phyloP scores from a whole-genome alignment of 2,888 invertebrate species.

The Drosophila ustulata region DNA sequence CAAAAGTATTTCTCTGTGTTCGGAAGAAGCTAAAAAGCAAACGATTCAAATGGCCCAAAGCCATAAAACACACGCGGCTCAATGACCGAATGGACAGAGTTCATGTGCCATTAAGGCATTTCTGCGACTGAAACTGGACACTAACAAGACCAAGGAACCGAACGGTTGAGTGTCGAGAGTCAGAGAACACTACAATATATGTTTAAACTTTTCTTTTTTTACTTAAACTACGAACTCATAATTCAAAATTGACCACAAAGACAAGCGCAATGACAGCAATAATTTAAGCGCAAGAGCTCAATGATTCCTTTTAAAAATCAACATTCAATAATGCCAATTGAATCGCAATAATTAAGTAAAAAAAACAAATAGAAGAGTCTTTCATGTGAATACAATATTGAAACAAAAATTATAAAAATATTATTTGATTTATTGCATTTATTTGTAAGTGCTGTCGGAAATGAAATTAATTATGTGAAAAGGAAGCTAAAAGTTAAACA shows the following conservation, averaged over 20 bases:
- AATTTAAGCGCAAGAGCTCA: neutral
- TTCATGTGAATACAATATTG: neutral
- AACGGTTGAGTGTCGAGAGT: neutral
- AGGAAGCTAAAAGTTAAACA: neutral
- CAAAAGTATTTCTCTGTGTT: constrained; percentile 34
- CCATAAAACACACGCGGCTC: constrained; percentile 78
- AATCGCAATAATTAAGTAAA: neutral
- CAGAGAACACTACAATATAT: neutral
- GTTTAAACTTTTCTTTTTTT: neutral
- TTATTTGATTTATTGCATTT: neutral
- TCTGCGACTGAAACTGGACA: constrained; percentile 38
- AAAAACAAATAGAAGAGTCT: neutral
- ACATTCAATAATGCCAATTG: neutral
- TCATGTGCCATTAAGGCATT: constrained; percentile 74
- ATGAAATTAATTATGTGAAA: neutral
- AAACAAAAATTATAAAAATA: neutral
- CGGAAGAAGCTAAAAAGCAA: constrained; percentile 55
- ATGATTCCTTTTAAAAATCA: neutral
- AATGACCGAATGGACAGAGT: constrained; percentile 67
- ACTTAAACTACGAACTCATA: neutral
- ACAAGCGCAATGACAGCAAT: neutral
- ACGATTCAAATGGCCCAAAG: constrained; percentile 65
- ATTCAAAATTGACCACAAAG: neutral
- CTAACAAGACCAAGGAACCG: constrained; percentile 29
- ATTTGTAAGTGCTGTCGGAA: neutral